Evolutionary conservation across 2,888 invertebrate genomes (phyloP), one percentile per base, ranked within the genome.

Genomic region (Harmothoe impar): DNA sequence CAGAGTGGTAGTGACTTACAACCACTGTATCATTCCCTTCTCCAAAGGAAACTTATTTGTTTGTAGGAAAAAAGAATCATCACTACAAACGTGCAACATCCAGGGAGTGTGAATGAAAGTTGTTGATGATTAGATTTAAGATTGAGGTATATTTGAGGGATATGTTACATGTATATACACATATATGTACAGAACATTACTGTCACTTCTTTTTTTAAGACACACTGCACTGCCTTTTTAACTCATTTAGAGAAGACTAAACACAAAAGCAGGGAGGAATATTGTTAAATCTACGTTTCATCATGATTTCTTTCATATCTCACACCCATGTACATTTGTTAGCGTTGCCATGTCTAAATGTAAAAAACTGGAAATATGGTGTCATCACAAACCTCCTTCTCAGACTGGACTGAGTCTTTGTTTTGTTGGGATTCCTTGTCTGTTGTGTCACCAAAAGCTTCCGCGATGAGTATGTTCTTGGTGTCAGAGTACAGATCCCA

Each of bases 401-500:
- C 89, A 0, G 89, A 68, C 31, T 68, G 68, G 35, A 43, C 68
- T 31, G 68, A 5, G 10, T 56, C 89, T 68, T 56, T 56, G 62
- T 33, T 56, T 12, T 29, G 62, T 15, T 17, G 0, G 33, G 89
- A n/a, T 68, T 89, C 72, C 43, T 89, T 77, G 25, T 77, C 77
- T 51, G 72, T 35, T 43, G 92, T 89, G 25, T 93, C 94, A 29
- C 95, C 95, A 90, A 95, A 94, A 7, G 94, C 95, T 84, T 95
- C 94, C 88, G 96, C 96, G 78, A 96, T 93, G 23, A 96, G 92
- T 86, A 96, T 97, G 94, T 95, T 96, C 95, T 97, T 97, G 51
- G 97, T 97, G 90, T 96, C 96, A 90, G 97, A 96, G 95, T 98
- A 98, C 81, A 98, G 96, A 29, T 98, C 98, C 98, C 98, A 98